These are phyloP conservation scores for Ectemnius lituratus DNA, from an alignment of 2,888 invertebrate genomes.

Conservation along the genomic window DNA sequence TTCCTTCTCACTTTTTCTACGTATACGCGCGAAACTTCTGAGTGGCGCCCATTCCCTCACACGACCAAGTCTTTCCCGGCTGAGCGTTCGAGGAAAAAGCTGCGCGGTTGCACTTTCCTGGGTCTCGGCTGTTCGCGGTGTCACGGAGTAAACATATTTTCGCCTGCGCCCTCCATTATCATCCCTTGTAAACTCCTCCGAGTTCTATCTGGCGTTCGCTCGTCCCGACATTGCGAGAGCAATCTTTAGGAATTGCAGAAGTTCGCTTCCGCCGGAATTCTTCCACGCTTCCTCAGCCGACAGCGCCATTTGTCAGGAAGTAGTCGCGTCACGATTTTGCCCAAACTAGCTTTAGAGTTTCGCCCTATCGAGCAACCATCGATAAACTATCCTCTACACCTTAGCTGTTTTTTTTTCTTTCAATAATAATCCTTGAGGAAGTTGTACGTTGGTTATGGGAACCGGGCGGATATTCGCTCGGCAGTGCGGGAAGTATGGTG, in stretches of 20 bases:
- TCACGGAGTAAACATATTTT: conserved; percentile 47
- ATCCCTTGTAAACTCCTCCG: neutral
- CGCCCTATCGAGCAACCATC: too few species aligned
- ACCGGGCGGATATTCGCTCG: too few species aligned
- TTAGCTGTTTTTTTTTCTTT: too few species aligned
- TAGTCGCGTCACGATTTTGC: too few species aligned
- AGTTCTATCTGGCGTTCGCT: conserved; percentile 7
- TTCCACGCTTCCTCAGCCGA: neutral
- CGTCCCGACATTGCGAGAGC: conserved; percentile 35
- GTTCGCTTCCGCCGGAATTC: conserved; percentile 21
- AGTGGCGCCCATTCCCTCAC: conserved; percentile 12
- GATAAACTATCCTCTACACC: too few species aligned
- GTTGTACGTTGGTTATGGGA: too few species aligned
- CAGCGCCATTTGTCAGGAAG: conserved; percentile 33
- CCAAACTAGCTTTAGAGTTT: conserved; percentile 2
- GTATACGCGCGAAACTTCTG: conserved; percentile 1
- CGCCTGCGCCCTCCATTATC: conserved; percentile 19
- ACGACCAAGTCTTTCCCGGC: neutral
- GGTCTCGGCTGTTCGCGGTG: conserved; percentile 11
- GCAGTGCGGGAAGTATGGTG: too few species aligned
- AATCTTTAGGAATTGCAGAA: conserved; percentile 50
- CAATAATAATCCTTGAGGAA: too few species aligned
- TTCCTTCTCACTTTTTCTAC: conserved; percentile 8
- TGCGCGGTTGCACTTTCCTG: conserved; percentile 18
- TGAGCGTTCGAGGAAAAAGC: conserved; percentile 18